A percentile compares a stretch with the other conserved stretches of the same genome.
Evolutionary conservation across 1,140 invertebrate genomes (phyloP).

Genomic region (Dysdera silvatica): DNA sequence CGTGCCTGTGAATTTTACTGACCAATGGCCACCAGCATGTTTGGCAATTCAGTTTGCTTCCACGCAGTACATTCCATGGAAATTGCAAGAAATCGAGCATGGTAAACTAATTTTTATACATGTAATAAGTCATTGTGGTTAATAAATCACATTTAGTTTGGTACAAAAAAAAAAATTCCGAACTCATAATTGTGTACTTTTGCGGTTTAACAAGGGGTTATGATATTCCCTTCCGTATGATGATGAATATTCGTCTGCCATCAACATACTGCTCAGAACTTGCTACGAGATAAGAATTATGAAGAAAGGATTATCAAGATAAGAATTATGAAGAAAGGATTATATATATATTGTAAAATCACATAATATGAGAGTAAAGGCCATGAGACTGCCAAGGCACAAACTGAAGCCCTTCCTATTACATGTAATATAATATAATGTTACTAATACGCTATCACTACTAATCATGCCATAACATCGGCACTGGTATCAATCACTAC

Average conservation of each 20-base stretch:
- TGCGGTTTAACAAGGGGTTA: background rate
- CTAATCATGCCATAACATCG: too few species aligned
- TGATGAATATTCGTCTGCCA: background rate
- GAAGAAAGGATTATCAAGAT: too few species aligned
- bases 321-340: too few species aligned
- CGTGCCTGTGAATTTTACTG: constrained; percentile 44
- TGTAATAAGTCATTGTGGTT: too few species aligned
- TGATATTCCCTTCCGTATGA: background rate
- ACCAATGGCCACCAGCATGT: constrained; percentile 45
- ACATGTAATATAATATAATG: too few species aligned
- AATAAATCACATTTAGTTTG: background rate
- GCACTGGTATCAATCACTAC: too few species aligned
- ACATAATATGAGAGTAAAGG: too few species aligned
- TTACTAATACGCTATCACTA: too few species aligned
- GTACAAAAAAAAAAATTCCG: background rate
- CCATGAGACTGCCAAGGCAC: too few species aligned
- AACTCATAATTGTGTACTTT: background rate
- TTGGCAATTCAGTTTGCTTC: constrained; percentile 49
- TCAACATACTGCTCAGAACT: background rate
- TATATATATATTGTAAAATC: too few species aligned
- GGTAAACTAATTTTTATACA: background rate
- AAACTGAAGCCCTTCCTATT: too few species aligned
- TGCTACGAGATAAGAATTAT: background rate
- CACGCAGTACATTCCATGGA: constrained; percentile 37
- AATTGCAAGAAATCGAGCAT: background rate